A percentile compares a stretch with the other conserved stretches of the same genome.
Conservation (phyloP, 1,140 invertebrate genomes). For the Hylyphantes graminicola region DNA sequence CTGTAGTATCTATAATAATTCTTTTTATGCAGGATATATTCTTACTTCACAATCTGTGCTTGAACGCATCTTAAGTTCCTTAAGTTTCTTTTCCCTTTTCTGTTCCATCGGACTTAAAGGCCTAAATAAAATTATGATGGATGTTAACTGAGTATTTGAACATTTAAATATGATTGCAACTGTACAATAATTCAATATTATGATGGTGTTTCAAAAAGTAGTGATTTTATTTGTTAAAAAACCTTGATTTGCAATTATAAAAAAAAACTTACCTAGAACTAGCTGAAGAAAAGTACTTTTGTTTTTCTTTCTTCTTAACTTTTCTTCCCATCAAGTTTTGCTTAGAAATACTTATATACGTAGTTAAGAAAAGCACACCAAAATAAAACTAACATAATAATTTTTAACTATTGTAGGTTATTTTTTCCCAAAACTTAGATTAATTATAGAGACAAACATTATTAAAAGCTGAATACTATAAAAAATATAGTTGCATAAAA, state of each 20-base stretch:
- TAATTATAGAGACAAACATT: neutral
- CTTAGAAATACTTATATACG: no score
- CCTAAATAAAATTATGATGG: neutral
- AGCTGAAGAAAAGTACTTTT: neutral
- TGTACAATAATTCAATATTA: neutral
- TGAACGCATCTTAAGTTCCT: neutral
- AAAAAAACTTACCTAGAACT: neutral
- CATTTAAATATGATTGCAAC: neutral
- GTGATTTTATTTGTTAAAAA: neutral
- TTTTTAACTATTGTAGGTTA: no score
- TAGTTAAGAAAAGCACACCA: no score
- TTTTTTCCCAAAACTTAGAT: no score
- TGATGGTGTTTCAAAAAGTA: no score
- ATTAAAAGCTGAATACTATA: neutral
- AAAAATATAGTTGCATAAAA: neutral
- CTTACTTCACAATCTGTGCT: slow-evolving; percentile 8
- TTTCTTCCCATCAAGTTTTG: no score
- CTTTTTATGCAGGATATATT: neutral
- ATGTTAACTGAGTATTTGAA: neutral
- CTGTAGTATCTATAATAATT: neutral
- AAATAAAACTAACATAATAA: no score
- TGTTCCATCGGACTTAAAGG: slow-evolving; percentile 30
- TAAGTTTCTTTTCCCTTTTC: slow-evolving; percentile 1
- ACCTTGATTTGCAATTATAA: neutral
- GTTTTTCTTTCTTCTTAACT: no score